These are phyloP conservation scores for Tetramorium alpestre DNA, from an alignment of 1,140 invertebrate genomes.

Conservation along the genomic window DNA sequence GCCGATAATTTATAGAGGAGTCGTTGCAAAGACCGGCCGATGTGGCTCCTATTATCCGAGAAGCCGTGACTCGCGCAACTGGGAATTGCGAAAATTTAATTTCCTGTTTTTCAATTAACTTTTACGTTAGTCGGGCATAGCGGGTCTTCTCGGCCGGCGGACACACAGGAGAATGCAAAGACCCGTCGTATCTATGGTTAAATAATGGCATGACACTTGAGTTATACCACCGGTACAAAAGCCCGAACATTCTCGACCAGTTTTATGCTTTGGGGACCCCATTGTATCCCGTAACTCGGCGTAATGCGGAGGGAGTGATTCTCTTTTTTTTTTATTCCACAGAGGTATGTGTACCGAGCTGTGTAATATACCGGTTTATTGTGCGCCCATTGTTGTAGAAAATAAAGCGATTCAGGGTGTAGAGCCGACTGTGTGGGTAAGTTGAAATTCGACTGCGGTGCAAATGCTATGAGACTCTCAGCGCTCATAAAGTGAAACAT, in stretches of 20 bases:
- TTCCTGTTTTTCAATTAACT: constrained; percentile 81
- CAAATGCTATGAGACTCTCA: constrained; percentile 17
- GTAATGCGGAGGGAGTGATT: constrained; percentile 38
- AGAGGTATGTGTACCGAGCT: constrained; percentile 39
- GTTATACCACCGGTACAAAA: constrained; percentile 63
- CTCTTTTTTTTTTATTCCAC: constrained; percentile 18
- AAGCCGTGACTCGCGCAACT: constrained; percentile 56
- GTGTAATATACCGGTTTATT: constrained; percentile 59
- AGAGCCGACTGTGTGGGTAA: constrained; percentile 11
- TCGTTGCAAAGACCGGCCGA: constrained; percentile 43
- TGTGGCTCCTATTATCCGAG: constrained; percentile 56
- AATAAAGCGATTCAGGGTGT: constrained; percentile 45
- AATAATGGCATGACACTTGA: constrained; percentile 67
- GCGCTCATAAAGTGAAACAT: constrained; percentile 34
- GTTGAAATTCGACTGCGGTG: constrained; percentile 52
- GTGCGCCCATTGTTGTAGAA: constrained; percentile 56
- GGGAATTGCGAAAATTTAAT: constrained; percentile 75
- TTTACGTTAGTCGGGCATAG: constrained; percentile 68
- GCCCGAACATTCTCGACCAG: constrained; percentile 53
- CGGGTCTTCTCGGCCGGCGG: neutral
- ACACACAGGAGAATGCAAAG: constrained; percentile 52
- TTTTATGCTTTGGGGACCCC: constrained; percentile 61
- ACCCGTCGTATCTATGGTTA: constrained; percentile 58
- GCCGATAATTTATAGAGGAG: constrained; percentile 73
- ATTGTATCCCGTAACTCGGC: constrained; percentile 58